These are phyloP conservation scores for Aleiodes alternator DNA, from an alignment of 2,888 invertebrate species.

Conservation along the genomic window DNA sequence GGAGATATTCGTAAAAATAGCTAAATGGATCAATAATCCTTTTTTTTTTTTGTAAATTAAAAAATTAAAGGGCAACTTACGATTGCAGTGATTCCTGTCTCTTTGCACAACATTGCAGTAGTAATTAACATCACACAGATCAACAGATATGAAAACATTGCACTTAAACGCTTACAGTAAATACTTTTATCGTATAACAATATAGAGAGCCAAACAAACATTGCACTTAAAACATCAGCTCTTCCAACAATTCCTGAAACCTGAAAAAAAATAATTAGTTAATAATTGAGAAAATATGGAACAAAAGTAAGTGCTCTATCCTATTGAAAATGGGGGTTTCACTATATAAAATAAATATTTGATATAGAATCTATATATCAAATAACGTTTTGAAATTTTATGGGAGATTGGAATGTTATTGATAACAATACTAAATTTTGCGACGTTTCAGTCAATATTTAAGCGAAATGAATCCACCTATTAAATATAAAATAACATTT, in stretches of 20 bases:
- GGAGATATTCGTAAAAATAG: no score
- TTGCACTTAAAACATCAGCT: slow-evolving; percentile 91
- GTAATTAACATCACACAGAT: slow-evolving; percentile 76
- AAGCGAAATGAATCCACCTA: no score
- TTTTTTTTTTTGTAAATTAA: neutral
- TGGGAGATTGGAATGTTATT: no score
- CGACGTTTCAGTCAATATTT: no score
- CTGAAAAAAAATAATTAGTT: slow-evolving; percentile 69
- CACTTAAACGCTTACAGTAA: slow-evolving; percentile 51
- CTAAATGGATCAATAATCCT: no score
- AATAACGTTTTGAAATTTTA: no score
- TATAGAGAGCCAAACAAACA: slow-evolving; percentile 85
- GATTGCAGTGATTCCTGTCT: slow-evolving; percentile 93
- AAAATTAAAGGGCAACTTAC: slow-evolving; percentile 78
- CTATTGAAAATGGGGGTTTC: no score
- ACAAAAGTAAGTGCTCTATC: no score
- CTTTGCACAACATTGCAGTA: slow-evolving; percentile 91
- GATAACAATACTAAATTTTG: no score
- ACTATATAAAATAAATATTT: no score
- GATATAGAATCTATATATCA: no score
- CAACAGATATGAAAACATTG: slow-evolving; percentile 36
- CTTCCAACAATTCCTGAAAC: slow-evolving; percentile 94
- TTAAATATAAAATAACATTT: no score
- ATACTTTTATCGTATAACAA: slow-evolving; percentile 79
- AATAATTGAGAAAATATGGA: neutral